Conservation (phyloP, 2,888 invertebrate species). For the Hololepta plana region DNA sequence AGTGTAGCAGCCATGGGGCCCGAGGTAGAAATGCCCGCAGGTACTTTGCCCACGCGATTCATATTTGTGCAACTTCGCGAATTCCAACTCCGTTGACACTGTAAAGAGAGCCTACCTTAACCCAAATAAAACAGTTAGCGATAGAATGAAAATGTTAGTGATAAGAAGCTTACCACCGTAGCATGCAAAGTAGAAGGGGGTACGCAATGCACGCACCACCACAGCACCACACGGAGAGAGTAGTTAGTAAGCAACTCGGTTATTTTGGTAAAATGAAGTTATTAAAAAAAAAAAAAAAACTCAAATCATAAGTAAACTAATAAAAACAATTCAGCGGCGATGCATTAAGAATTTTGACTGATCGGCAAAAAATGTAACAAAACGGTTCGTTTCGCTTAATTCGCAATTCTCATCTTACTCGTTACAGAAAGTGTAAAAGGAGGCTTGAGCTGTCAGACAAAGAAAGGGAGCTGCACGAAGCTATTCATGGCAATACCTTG, state of each 20-base stretch:
- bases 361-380: too few species aligned
- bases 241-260: constrained; percentile 20
- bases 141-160: too few species aligned
- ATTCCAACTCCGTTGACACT: constrained; percentile 32
- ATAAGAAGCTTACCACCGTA: constrained; percentile 14
- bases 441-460: too few species aligned
- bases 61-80: constrained; percentile 30
- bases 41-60: constrained; percentile 26
- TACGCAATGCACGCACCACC: constrained; percentile 27
- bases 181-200: constrained; percentile 13
- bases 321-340: too few species aligned
- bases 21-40: constrained; percentile 25
- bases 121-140: too few species aligned
- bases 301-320: constrained; percentile 1
- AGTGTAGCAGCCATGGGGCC: constrained; percentile 25
- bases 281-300: constrained; percentile 5
- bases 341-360: too few species aligned
- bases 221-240: constrained; percentile 24
- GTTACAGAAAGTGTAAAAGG: too few species aligned
- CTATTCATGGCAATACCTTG: constrained; percentile 24
- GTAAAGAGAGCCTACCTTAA: constrained; percentile 19
- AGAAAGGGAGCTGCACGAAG: constrained; percentile 12
- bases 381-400: too few species aligned
- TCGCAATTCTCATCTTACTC: too few species aligned
- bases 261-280: constrained; percentile 4